phyloP scores from a whole-genome alignment of 2,113 vertebrate genomes.

The Erythrocercus mccallii region DNA sequence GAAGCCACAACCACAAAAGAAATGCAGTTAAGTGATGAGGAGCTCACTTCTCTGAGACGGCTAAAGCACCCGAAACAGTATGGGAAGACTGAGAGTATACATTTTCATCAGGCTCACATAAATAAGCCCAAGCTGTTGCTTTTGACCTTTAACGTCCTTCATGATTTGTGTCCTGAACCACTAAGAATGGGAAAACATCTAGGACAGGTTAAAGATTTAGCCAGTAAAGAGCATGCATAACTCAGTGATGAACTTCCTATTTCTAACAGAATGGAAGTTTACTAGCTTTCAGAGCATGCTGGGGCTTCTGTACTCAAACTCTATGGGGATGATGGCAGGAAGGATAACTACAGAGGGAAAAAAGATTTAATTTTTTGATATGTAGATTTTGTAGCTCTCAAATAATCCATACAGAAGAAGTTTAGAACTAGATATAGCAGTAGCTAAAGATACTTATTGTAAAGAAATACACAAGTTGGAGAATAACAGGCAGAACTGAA shows the following conservation, averaged over 20 bases:
- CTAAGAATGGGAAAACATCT: neutral
- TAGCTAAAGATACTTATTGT: neutral
- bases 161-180: neutral
- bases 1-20: neutral
- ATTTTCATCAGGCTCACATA: neutral
- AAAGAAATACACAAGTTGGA: neutral
- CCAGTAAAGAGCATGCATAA: neutral
- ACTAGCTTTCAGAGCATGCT: neutral
- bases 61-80: neutral
- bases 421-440: neutral
- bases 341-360: neutral
- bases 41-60: neutral
- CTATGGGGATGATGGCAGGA: neutral
- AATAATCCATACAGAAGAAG: neutral
- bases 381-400: neutral
- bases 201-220: neutral
- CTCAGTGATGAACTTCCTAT: neutral
- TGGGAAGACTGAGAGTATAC: neutral
- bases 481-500: neutral
- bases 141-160: neutral
- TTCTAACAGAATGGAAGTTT: neutral
- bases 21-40: neutral
- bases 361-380: neutral
- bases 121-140: neutral
- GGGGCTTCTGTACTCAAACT: neutral